Conservation (phyloP, 1,140 invertebrate species). For the Sesamia nonagrioides region DNA sequence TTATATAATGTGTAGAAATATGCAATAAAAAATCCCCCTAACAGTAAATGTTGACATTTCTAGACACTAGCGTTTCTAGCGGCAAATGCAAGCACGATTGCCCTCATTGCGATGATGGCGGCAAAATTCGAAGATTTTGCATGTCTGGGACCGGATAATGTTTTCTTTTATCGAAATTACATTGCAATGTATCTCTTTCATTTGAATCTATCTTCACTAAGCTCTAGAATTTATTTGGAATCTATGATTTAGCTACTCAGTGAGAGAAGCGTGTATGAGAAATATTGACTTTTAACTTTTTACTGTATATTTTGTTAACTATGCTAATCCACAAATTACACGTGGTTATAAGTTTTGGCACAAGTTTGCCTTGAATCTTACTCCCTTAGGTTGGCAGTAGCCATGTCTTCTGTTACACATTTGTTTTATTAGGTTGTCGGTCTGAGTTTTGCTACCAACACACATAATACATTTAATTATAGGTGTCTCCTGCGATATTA, state of each 20-base stretch:
- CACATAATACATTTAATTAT: neutral
- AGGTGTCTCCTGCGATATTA: neutral
- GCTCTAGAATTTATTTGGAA: neutral
- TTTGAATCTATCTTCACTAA: neutral
- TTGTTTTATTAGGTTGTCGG: neutral
- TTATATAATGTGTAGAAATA: too few species aligned
- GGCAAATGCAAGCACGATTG: too few species aligned
- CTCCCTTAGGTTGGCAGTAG: constrained; percentile 33
- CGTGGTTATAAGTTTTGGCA: constrained; percentile 16
- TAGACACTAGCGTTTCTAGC: too few species aligned
- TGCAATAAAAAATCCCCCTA: too few species aligned
- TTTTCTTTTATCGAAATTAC: too few species aligned
- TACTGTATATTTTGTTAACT: constrained; percentile 44
- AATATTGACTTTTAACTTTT: constrained; percentile 33
- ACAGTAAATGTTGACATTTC: too few species aligned
- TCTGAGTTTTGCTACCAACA: constrained; percentile 3
- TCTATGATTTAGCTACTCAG: neutral
- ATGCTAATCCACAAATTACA: neutral
- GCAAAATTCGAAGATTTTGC: too few species aligned
- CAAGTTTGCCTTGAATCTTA: constrained; percentile 9
- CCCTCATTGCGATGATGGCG: too few species aligned
- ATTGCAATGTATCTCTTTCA: neutral
- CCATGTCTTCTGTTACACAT: neutral
- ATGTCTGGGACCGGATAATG: too few species aligned
- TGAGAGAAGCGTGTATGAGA: neutral